Evolutionary conservation across 2,888 invertebrate genomes (phyloP).

Genomic region (Lottia scabra): DNA sequence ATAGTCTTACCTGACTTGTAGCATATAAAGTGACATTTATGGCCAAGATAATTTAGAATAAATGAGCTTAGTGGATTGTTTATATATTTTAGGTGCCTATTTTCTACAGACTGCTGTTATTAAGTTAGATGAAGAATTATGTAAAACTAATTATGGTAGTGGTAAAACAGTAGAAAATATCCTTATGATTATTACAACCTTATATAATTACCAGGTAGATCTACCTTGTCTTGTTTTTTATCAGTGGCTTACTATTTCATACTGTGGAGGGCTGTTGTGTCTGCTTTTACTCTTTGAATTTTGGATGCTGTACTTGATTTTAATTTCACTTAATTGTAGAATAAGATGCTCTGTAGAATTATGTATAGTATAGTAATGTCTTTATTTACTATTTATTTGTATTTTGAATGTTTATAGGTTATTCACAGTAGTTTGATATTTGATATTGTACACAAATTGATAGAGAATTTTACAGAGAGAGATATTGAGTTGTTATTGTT

Average conservation of each 20-base stretch:
- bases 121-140: conserved; percentile 75
- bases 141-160: conserved; percentile 66
- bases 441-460: conserved; percentile 81
- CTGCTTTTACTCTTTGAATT: too few species aligned
- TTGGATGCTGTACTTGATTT: too few species aligned
- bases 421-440: conserved; percentile 83
- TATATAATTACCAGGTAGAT: conserved; percentile 88
- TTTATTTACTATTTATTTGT: too few species aligned
- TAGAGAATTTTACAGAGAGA: conserved; percentile 79
- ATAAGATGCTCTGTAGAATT: too few species aligned
- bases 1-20: too few species aligned
- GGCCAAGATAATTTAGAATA: too few species aligned
- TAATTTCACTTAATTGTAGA: too few species aligned
- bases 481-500: conserved; percentile 86
- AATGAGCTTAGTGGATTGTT: too few species aligned
- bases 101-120: conserved; percentile 83
- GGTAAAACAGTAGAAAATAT: conserved; percentile 84
- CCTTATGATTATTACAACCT: conserved; percentile 80
- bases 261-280: too few species aligned
- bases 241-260: too few species aligned
- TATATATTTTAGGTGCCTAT: conserved; percentile 71
- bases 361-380: too few species aligned
- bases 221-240: background rate
- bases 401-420: conserved; percentile 72
- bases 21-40: too few species aligned